Percentiles rank a stretch among this genome's conserved stretches.
phyloP scores from a whole-genome alignment of 2,113 vertebrate species.

The Sander vitreus region DNA sequence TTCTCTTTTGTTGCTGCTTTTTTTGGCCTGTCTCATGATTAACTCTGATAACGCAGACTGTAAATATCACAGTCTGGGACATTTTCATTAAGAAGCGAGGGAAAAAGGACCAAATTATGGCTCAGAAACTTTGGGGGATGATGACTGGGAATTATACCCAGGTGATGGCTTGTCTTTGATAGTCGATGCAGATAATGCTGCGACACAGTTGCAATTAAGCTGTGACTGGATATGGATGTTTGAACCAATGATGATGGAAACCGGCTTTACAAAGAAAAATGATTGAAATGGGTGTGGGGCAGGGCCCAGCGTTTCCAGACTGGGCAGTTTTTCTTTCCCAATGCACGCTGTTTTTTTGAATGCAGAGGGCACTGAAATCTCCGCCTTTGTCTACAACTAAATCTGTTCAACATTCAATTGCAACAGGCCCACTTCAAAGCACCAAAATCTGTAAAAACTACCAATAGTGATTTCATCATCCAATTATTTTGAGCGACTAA shows the following conservation, averaged over 20 bases:
- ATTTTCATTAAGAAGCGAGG: background rate
- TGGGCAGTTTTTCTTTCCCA: background rate
- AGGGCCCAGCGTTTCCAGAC: background rate
- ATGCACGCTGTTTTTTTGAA: background rate
- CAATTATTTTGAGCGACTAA: background rate
- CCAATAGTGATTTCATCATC: background rate
- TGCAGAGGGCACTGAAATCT: background rate
- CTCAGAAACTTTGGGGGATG: background rate
- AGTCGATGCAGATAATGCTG: background rate
- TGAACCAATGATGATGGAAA: background rate
- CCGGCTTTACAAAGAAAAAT: background rate
- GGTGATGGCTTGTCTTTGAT: conserved; percentile 5
- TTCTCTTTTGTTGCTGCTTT: conserved; percentile 25
- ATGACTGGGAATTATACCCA: background rate
- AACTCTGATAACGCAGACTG: background rate
- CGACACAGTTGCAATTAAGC: background rate
- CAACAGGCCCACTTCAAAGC: background rate
- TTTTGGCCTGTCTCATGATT: conserved; percentile 5
- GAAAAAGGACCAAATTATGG: conserved; percentile 12
- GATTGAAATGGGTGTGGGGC: background rate
- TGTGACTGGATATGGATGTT: background rate
- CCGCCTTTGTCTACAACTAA: background rate
- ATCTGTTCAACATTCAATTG: background rate
- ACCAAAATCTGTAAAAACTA: no score
- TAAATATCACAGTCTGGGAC: conserved; percentile 5